Percentiles rank a stretch among this genome's conserved stretches.
Conservation (phyloP, 2,888 invertebrate genomes). For the Hirudinaria manillensis region DNA sequence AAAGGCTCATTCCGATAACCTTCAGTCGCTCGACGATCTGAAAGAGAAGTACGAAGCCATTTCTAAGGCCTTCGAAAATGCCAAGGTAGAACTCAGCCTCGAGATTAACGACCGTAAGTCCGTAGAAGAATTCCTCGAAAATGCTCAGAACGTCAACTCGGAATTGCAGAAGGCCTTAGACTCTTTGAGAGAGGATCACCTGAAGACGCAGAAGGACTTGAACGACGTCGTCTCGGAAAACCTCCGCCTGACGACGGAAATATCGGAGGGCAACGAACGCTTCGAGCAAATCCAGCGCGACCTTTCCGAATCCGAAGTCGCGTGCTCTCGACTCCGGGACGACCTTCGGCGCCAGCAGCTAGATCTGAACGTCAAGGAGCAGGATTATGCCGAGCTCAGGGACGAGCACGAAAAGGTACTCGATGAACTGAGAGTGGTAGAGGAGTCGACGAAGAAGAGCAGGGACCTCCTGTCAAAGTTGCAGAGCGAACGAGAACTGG, state of each 20-base stretch:
- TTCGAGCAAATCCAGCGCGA: not conserved
- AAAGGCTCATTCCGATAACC: not conserved
- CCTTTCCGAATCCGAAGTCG: not conserved
- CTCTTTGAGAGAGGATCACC: not conserved
- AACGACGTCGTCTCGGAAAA: not conserved
- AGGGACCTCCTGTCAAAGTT: not conserved
- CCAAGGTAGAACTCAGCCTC: not conserved
- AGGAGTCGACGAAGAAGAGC: not conserved
- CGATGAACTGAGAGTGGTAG: not conserved
- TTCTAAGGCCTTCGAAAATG: not conserved
- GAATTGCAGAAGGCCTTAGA: not conserved
- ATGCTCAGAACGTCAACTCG: not conserved
- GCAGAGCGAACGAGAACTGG: not conserved
- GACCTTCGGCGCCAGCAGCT: not conserved
- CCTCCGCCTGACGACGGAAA: constrained; percentile 18
- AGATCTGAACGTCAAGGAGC: not conserved
- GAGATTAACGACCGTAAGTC: not conserved
- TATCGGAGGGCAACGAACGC: not conserved
- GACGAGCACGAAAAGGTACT: constrained; percentile 15
- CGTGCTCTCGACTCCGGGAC: not conserved
- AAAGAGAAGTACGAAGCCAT: not conserved
- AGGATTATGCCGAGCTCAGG: constrained; percentile 1
- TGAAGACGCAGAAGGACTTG: not conserved
- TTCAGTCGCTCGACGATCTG: not conserved
- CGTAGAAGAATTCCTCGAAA: not conserved